Base-by-base conservation (phyloP, 2,888 invertebrate species). In the Drosophila borborema region DNA sequence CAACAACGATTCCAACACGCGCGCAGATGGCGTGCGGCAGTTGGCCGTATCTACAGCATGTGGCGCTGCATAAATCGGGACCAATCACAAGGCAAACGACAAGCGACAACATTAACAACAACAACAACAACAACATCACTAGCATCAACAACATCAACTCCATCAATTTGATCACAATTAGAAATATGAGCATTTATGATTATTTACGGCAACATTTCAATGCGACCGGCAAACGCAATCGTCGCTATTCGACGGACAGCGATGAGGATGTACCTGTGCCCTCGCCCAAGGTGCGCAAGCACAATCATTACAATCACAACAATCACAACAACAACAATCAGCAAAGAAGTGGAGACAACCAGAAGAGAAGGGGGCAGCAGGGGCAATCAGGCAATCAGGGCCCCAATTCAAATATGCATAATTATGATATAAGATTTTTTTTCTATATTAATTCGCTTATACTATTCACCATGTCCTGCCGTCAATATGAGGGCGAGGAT, bases 361-460 rank as follows among this genome's bases (percentile, higher is more conserved):
- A 69, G 53, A 16, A 53, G 0, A 20, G 20, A 9, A 8, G 58
- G 1, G 45, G 63, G 38, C 63, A 63, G 34, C 20, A 20, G 20
- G 20, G 20, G 20, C 64, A 56, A 20, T 20, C 20, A 40, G 56
- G 55, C 45, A 51, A 51, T 49, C 60, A 40, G 31, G 78, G 73
- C 9, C 61, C 66, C 16, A 73, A 81, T 63, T 65, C 79, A 18
- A 75, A 56, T 55, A 69, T 72, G 55, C 54, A 80, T 72, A 80
- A 82, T 36, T 80, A 86, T 82, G 87, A 86, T 81, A 80, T 92
- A 83, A 89, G 88, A 89, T 82, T 92, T 83, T 91, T 92, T 90
- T 88, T 92, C 61, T 92, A 90, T 74, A 60, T 92, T 82, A 92
- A 92, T 74, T 89, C 91, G 49, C 78, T 92, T 75, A 88, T 92